Percentiles rank a stretch among this genome's conserved stretches.
Evolutionary conservation across 2,888 invertebrate species (phyloP).

Genomic region (Mythimna impura): DNA sequence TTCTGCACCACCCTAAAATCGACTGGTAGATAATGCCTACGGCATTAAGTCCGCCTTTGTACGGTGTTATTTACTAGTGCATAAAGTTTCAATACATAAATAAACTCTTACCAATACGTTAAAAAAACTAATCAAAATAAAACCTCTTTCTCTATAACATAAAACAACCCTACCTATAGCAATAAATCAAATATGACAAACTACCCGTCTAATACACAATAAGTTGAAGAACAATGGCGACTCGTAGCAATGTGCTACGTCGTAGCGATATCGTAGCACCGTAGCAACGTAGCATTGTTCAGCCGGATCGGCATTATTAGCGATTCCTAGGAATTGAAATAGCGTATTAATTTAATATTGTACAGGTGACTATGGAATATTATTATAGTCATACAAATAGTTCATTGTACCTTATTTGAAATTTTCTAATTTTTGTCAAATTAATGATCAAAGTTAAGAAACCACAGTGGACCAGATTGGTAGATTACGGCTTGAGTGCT

Average conservation of each 20-base stretch:
- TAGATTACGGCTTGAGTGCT: no score
- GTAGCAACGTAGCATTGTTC: conserved; percentile 48
- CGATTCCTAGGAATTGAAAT: conserved; percentile 9
- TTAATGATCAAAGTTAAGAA: no score
- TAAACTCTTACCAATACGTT: background rate
- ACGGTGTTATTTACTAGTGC: no score
- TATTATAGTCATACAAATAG: background rate
- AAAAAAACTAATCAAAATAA: background rate
- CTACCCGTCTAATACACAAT: conserved; percentile 51
- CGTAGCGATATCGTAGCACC: conserved; percentile 44
- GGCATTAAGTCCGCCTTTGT: no score
- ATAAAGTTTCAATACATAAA: background rate
- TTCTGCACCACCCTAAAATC: no score
- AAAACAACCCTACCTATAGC: conserved; percentile 6
- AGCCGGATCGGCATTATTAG: conserved; percentile 17
- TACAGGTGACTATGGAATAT: conserved; percentile 10
- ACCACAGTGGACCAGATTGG: no score
- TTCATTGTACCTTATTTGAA: background rate
- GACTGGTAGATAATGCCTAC: no score
- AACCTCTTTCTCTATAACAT: background rate
- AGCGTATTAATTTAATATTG: conserved; percentile 10
- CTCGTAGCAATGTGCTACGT: conserved; percentile 48
- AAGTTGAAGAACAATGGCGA: conserved; percentile 41
- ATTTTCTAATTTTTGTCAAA: no score
- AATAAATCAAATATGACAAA: conserved; percentile 51